Conservation (phyloP, 2,797 vertebrate genomes). For the Sebastiscus tertius region DNA sequence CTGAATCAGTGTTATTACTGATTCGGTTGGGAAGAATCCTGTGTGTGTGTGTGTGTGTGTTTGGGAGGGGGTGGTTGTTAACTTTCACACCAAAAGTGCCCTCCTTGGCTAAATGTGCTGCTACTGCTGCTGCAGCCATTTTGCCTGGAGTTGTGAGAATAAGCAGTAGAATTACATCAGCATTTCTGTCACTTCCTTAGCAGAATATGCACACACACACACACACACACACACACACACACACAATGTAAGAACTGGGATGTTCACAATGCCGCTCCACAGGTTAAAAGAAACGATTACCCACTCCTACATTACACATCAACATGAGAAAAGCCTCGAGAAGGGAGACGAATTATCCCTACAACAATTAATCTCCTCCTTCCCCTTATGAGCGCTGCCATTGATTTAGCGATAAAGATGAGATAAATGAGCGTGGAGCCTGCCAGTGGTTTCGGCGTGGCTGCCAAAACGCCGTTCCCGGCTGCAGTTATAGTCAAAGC, state of each 20-base stretch:
- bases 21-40: slow-evolving; percentile 71
- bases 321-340: slow-evolving; percentile 62
- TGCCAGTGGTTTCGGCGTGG: slow-evolving; percentile 80
- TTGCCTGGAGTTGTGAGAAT: slow-evolving; percentile 61
- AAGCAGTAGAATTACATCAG: slow-evolving; percentile 65
- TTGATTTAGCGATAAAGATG: slow-evolving; percentile 90
- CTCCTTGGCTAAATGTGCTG: slow-evolving; percentile 71
- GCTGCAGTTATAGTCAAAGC: slow-evolving; percentile 62
- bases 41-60: slow-evolving; percentile 19
- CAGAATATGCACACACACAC: slow-evolving; percentile 23
- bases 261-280: slow-evolving; percentile 32
- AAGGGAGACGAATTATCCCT: slow-evolving; percentile 83
- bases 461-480: slow-evolving; percentile 83
- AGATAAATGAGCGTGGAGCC: slow-evolving; percentile 90
- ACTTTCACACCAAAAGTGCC: slow-evolving; percentile 65
- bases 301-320: slow-evolving; percentile 34
- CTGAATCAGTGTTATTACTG: slow-evolving; percentile 88
- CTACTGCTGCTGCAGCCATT: slow-evolving; percentile 67
- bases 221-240: slow-evolving; percentile 46
- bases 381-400: slow-evolving; percentile 82
- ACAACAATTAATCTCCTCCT: slow-evolving; percentile 87
- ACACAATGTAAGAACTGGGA: not conserved
- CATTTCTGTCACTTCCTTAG: slow-evolving; percentile 53
- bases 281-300: slow-evolving; percentile 48
- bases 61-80: slow-evolving; percentile 10